Evolutionary conservation across 2,797 vertebrate species (phyloP), one percentile per base, ranked within the genome.

Genomic region (Sebastes itinus): DNA sequence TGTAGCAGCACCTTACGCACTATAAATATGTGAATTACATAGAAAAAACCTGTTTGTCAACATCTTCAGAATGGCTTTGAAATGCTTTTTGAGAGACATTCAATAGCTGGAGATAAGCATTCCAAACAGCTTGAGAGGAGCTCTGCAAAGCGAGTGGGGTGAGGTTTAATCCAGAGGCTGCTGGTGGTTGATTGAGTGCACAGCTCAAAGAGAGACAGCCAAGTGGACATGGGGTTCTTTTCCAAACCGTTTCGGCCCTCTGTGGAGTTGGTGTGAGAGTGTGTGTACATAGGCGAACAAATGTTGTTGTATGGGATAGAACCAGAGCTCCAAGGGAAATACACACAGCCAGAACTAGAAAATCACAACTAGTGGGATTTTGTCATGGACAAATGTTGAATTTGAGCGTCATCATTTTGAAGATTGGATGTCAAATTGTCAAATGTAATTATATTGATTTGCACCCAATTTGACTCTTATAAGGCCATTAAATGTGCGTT

Each of bases 151-250:
- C 30, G 30, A 80, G 69, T 33, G 81, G 70, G 75, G 82, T 75
- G 79, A 80, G 80, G 23, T 81, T 87, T 89, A 88, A 91, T 88
- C 75, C 83, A 68, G 72, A 77, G 75, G 74, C 90, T 87, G 87
- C 75, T 80, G 85, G 67, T 86, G 86, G 86, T 78, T 87, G 82
- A 89, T 88, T 89, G 79, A 87, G 70, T 72, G 68, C 65, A 83
- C 49, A 72, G 74, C 82, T 86, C 84, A 86, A 77, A 87, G 80
- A 72, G 23, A 76, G 77, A 80, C 52, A 33, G 83, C 61, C 81
- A 78, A 81, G 79, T 84, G 84, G 88, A 89, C 84, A 81, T 56
- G 30, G 46, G 80, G 67, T 32, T 74, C 56, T 69, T 72, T 60
- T 52, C 73, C 58, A 13, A 73, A 78, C 49, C 38, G 1, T 30